phyloP scores from a whole-genome alignment of 2,113 vertebrate genomes.

The Phasianus colchicus region DNA sequence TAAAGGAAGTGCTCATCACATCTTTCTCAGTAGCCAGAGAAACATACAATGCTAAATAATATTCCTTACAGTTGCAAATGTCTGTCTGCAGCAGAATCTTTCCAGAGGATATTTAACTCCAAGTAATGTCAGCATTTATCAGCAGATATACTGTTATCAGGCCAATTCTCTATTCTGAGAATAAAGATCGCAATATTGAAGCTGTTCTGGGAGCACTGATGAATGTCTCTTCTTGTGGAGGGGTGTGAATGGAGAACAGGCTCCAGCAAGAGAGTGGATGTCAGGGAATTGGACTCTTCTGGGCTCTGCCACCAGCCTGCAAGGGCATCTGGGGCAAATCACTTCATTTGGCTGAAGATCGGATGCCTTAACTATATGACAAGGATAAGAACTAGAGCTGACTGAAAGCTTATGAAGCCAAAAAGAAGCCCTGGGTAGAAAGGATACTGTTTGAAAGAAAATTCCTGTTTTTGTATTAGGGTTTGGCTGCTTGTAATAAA shows the following conservation, averaged over 20 bases:
- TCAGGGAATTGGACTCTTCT: not conserved
- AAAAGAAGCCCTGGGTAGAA: not conserved
- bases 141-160: not conserved
- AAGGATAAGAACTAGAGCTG: slow-evolving; percentile 4
- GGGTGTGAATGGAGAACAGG: not conserved
- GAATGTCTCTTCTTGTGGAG: not conserved
- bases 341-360: not conserved
- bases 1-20: not conserved
- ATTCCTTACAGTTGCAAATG: not conserved
- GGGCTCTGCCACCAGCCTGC: not conserved
- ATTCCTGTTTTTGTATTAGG: slow-evolving; percentile 11
- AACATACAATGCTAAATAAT: not conserved
- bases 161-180: not conserved
- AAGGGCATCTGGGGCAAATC: not conserved
- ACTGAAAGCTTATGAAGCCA: not conserved
- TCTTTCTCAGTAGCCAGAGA: not conserved
- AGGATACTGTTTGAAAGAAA: slow-evolving; percentile 19
- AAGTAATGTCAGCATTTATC: not conserved
- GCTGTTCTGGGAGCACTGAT: not conserved
- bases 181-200: not conserved
- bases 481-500: slow-evolving; percentile 20
- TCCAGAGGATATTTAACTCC: not conserved
- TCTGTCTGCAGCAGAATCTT: slow-evolving; percentile 1
- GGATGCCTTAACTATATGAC: not conserved
- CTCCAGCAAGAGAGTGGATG: not conserved